phyloP scores from a whole-genome alignment of 2,797 vertebrate genomes.

The Merluccius polli region DNA sequence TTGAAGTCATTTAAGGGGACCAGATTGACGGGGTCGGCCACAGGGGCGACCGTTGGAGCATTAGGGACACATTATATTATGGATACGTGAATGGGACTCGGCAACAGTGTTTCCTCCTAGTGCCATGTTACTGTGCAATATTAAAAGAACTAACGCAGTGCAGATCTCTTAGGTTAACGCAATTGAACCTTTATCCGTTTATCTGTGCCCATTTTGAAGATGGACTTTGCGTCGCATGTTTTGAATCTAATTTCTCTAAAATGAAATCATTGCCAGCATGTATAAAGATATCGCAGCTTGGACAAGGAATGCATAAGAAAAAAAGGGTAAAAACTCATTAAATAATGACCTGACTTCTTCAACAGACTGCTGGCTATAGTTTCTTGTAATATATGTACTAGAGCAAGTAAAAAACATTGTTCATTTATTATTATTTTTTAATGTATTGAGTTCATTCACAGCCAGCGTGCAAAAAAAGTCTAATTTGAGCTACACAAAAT shows the following conservation, averaged over 20 bases:
- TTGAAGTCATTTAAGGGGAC: background rate
- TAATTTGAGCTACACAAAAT: background rate
- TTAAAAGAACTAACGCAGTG: background rate
- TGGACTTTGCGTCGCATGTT: background rate
- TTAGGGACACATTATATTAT: background rate
- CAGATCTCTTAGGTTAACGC: background rate
- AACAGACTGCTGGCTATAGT: background rate
- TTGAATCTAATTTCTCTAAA: background rate
- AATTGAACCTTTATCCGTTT: background rate
- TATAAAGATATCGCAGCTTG: background rate
- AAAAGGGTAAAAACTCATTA: background rate
- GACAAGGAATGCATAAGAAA: too few species aligned
- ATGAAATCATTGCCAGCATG: background rate
- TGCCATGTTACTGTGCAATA: background rate
- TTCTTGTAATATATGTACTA: background rate
- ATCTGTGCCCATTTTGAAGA: background rate
- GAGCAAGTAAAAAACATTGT: background rate
- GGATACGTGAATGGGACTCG: background rate
- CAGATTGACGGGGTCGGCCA: background rate
- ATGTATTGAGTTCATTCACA: background rate
- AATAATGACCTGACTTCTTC: background rate
- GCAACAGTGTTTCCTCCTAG: background rate
- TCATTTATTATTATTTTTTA: background rate
- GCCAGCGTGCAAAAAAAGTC: slow-evolving; percentile 13
- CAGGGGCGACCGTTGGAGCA: background rate